Evolutionary conservation across 2,797 vertebrate genomes (phyloP).

Genomic region (Rhinogobio ventralis): DNA sequence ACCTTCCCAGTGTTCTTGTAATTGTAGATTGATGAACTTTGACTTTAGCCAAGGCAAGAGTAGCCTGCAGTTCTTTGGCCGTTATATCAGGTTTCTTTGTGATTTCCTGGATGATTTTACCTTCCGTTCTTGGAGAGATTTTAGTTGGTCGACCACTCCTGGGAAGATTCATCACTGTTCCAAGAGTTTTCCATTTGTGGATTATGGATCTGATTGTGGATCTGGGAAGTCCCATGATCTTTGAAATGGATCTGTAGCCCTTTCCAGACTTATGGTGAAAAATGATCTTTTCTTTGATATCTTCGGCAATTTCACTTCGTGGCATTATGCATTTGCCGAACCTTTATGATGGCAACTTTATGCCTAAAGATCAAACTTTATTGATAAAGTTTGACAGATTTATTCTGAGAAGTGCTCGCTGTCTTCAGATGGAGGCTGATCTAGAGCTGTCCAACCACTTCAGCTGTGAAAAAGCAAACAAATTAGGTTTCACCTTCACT

Average conservation of each 20-base stretch:
- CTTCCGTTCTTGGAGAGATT: conserved; percentile 60
- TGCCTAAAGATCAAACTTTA: neutral
- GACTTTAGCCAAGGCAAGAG: conserved; percentile 70
- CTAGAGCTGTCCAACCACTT: neutral
- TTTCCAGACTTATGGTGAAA: conserved; percentile 47
- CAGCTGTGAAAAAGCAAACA: conserved; percentile 12
- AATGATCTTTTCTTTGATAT: conserved; percentile 37
- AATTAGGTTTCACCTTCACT: neutral
- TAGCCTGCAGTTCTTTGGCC: conserved; percentile 45
- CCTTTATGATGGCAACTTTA: neutral
- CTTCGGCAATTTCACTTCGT: conserved; percentile 47
- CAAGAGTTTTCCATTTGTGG: conserved; percentile 50
- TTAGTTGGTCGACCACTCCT: conserved; percentile 59
- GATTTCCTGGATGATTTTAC: conserved; percentile 55
- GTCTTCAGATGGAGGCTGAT: conserved; percentile 8
- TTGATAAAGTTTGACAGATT: neutral
- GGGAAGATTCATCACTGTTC: conserved; percentile 48
- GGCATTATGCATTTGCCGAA: conserved; percentile 29
- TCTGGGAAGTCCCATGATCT: conserved; percentile 42
- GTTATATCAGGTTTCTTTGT: conserved; percentile 46
- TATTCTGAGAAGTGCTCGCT: neutral
- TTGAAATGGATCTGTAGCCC: conserved; percentile 19
- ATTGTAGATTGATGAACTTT: conserved; percentile 62
- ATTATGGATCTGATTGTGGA: conserved; percentile 53
- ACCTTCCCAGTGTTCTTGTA: conserved; percentile 54